Conservation (phyloP, 2,888 invertebrate genomes). For the Spatulosminthurus flaviceps region DNA sequence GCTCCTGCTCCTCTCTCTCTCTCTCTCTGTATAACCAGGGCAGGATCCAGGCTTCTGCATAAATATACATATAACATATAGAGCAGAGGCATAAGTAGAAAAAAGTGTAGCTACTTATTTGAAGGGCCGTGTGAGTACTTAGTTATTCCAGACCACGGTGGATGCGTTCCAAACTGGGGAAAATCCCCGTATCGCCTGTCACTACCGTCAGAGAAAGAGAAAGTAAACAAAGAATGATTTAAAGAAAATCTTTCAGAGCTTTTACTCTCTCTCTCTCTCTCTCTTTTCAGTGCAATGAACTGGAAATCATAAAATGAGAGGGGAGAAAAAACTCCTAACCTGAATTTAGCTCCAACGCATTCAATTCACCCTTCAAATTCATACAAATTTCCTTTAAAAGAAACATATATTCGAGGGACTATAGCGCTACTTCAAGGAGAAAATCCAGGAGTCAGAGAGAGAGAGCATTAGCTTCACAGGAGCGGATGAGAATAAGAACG, state of each 20-base stretch:
- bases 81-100: no score
- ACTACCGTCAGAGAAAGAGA: not conserved
- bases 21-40: no score
- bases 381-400: not conserved
- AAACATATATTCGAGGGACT: no score
- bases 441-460: not conserved
- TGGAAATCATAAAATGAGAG: slow-evolving; percentile 1
- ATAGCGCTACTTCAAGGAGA: no score
- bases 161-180: no score
- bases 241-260: not conserved
- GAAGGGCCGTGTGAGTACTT: not conserved
- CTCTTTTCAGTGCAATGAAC: not conserved
- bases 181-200: not conserved
- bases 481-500: not conserved
- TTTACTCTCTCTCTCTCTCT: no score
- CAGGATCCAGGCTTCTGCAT: not conserved
- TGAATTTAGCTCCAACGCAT: not conserved
- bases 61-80: no score
- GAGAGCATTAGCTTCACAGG: no score
- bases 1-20: no score
- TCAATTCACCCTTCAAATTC: not conserved
- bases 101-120: no score
- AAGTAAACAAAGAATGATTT: slow-evolving; percentile 18
- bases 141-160: no score
- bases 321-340: not conserved